A percentile compares a stretch with the other conserved stretches of the same genome.
Evolutionary conservation across 2,888 invertebrate genomes (phyloP).

Genomic region (Pristionchus maxplancki): DNA sequence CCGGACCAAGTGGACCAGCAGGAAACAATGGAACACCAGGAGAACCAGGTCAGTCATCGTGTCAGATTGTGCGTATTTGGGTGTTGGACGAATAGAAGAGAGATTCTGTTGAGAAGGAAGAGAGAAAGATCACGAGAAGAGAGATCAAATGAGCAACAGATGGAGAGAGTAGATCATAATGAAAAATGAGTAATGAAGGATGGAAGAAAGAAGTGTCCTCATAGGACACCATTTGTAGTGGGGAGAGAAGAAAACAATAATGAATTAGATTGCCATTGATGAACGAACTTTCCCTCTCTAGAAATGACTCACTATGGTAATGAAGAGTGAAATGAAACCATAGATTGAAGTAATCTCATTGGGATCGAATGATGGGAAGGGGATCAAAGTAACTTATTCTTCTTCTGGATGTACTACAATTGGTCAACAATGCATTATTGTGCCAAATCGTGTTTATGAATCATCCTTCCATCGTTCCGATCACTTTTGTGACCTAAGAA

Average conservation of each 20-base stretch:
- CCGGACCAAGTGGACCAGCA: background rate
- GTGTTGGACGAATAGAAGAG: background rate
- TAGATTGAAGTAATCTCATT: background rate
- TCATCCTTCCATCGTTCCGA: background rate
- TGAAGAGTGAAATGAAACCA: constrained; percentile 17
- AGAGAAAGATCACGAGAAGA: background rate
- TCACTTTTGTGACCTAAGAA: too few species aligned
- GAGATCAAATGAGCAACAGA: background rate
- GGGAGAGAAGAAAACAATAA: background rate
- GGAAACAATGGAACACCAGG: constrained; percentile 35
- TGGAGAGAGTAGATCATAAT: background rate
- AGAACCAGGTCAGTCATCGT: constrained; percentile 42
- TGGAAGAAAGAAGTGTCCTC: background rate
- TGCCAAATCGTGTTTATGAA: background rate
- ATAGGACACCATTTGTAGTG: background rate
- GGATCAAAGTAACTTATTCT: background rate
- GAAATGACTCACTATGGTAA: constrained; percentile 27
- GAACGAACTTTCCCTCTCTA: background rate
- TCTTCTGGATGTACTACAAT: background rate
- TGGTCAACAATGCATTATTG: background rate
- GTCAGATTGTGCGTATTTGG: background rate
- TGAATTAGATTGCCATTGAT: background rate
- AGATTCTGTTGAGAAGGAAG: constrained; percentile 3
- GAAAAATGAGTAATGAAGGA: background rate
- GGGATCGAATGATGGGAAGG: background rate